These are phyloP conservation scores for Grapholita molesta DNA, from an alignment of 1,140 invertebrate genomes.

Conservation along the genomic window DNA sequence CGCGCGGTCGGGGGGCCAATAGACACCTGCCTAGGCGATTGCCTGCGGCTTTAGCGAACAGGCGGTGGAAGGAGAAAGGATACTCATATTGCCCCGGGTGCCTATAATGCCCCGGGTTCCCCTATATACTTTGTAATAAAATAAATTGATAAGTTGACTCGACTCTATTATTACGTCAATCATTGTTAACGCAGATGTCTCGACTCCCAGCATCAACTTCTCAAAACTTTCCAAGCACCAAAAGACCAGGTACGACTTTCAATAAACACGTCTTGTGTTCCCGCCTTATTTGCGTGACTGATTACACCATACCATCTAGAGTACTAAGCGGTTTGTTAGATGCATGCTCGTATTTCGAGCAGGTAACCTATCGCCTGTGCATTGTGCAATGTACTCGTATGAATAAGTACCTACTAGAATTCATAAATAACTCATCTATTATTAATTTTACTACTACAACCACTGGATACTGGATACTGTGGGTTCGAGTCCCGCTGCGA, in stretches of 20 bases:
- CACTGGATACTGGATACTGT: too few species aligned
- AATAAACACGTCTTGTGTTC: conserved; percentile 6
- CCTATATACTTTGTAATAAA: background rate
- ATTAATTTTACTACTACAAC: too few species aligned
- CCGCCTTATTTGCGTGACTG: conserved; percentile 3
- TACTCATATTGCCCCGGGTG: too few species aligned
- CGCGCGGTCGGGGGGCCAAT: too few species aligned
- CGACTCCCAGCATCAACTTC: background rate
- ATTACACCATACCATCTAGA: conserved; percentile 4
- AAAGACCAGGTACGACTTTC: background rate
- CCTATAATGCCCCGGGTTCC: too few species aligned
- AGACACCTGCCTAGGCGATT: too few species aligned
- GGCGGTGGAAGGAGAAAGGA: too few species aligned
- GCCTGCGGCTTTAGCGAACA: too few species aligned
- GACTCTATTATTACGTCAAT: background rate
- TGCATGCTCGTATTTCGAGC: background rate
- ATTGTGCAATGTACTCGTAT: background rate
- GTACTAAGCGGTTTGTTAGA: background rate
- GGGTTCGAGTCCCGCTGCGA: too few species aligned
- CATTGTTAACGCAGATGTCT: background rate
- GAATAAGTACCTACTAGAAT: too few species aligned
- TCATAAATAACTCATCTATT: too few species aligned
- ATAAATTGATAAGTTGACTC: background rate
- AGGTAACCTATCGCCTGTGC: background rate
- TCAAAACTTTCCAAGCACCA: background rate